A percentile compares a stretch with the other conserved stretches of the same genome.
phyloP scores from a whole-genome alignment of 2,888 invertebrate genomes.

The Encarsia formosa region DNA sequence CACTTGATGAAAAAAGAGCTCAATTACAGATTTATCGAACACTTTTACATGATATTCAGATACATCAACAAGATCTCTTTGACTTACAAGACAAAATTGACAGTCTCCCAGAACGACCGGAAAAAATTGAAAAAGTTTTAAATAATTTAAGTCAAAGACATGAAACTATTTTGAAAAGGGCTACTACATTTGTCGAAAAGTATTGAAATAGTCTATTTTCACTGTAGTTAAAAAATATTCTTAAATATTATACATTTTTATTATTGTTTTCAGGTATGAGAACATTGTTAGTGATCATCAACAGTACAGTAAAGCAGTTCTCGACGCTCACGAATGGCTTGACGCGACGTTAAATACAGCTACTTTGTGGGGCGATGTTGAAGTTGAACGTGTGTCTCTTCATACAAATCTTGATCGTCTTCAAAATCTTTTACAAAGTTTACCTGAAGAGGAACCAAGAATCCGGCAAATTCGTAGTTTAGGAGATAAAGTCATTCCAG shows the following conservation, averaged over 20 bases:
- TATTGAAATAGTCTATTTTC: slow-evolving; percentile 56
- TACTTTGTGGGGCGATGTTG: slow-evolving; percentile 76
- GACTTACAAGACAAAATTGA: slow-evolving; percentile 77
- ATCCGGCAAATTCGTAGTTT: slow-evolving; percentile 74
- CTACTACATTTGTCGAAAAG: slow-evolving; percentile 73
- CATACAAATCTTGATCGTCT: slow-evolving; percentile 83
- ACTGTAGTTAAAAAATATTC: too few species aligned
- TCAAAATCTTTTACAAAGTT: slow-evolving; percentile 67
- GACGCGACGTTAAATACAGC: slow-evolving; percentile 80
- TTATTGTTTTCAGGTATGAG: slow-evolving; percentile 62
- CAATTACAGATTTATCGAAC: slow-evolving; percentile 81
- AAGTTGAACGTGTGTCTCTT: slow-evolving; percentile 77
- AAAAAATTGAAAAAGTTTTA: slow-evolving; percentile 70
- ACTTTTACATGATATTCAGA: slow-evolving; percentile 75
- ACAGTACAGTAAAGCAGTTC: slow-evolving; percentile 80
- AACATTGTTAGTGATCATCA: slow-evolving; percentile 85
- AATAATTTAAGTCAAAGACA: slow-evolving; percentile 69
- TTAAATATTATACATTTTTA: background rate
- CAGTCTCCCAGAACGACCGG: slow-evolving; percentile 73
- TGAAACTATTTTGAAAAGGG: slow-evolving; percentile 64
- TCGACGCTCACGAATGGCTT: slow-evolving; percentile 83
- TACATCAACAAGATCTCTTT: slow-evolving; percentile 80
- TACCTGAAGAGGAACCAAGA: slow-evolving; percentile 82
- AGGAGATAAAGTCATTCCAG: slow-evolving; percentile 88
- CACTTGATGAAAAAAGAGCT: slow-evolving; percentile 85